A percentile compares a stretch with the other conserved stretches of the same genome.
phyloP scores from a whole-genome alignment of 2,797 vertebrate genomes.

The Parotocinclus haroldoi region DNA sequence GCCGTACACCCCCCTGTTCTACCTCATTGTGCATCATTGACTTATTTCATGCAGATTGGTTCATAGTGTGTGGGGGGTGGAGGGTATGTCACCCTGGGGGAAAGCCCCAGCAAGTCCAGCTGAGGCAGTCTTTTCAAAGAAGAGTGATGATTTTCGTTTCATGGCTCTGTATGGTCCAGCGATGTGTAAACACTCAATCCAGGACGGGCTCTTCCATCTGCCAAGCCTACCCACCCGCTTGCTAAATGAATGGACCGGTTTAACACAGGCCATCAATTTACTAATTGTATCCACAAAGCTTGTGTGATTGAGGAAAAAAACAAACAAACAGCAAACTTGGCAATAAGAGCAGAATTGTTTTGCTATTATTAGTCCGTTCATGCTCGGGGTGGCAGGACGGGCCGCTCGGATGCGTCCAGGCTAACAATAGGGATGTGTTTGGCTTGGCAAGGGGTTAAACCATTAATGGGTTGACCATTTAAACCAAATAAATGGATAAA shows the following conservation, averaged over 20 bases:
- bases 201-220: constrained; percentile 41
- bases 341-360: constrained; percentile 40
- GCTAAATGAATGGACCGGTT: constrained; percentile 42
- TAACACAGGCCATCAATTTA: constrained; percentile 48
- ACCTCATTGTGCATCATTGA: background rate
- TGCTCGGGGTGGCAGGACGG: constrained; percentile 4
- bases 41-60: background rate
- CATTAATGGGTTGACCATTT: constrained; percentile 1
- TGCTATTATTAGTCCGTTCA: constrained; percentile 42
- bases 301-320: constrained; percentile 29
- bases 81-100: constrained; percentile 16
- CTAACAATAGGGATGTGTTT: constrained; percentile 8
- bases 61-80: constrained; percentile 6
- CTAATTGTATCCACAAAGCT: constrained; percentile 41
- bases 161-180: constrained; percentile 30
- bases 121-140: constrained; percentile 25
- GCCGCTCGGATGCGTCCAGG: too few relatives aligned
- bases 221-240: constrained; percentile 21
- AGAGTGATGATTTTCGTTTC: constrained; percentile 22
- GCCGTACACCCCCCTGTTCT: background rate
- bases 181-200: constrained; percentile 27
- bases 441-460: background rate
- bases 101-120: constrained; percentile 27
- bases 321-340: constrained; percentile 10
- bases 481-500: background rate